Evolutionary conservation across 2,888 invertebrate genomes (phyloP).

Genomic region (Hirtodrosophila cameraria): DNA sequence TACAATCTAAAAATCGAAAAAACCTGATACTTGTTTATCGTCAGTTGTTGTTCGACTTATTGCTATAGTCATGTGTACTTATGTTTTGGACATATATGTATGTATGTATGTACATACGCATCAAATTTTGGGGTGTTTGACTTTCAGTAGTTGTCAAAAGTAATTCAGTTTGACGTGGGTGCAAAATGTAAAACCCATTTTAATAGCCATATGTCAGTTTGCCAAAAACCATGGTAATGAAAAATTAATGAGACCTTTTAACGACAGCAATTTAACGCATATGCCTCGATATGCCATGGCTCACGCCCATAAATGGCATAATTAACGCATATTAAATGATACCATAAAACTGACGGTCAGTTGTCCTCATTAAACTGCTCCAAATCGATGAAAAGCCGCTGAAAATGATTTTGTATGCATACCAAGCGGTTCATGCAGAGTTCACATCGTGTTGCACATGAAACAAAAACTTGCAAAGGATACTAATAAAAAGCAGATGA

Average conservation of each 20-base stretch:
- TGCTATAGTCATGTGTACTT: conserved; percentile 2
- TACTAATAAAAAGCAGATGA: too few species aligned
- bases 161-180: conserved; percentile 24
- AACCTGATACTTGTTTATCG: conserved; percentile 34
- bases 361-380: conserved; percentile 34
- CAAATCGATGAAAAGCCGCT: conserved; percentile 50
- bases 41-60: conserved; percentile 15
- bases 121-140: conserved; percentile 2
- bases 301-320: conserved; percentile 66
- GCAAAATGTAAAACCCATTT: conserved; percentile 12
- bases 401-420: conserved; percentile 48
- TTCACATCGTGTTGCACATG: conserved; percentile 4
- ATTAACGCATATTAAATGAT: conserved; percentile 72
- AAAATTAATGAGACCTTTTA: conserved; percentile 65
- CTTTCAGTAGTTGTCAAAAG: conserved; percentile 12
- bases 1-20: conserved; percentile 14
- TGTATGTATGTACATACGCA: too few species aligned
- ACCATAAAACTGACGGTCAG: conserved; percentile 54
- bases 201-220: conserved; percentile 20
- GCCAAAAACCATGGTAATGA: conserved; percentile 35
- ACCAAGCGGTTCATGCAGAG: conserved; percentile 9
- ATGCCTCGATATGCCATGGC: conserved; percentile 39
- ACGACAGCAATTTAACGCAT: conserved; percentile 65
- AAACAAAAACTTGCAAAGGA: conserved; percentile 5
- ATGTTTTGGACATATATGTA: neutral